These are phyloP conservation scores for Leptopilina boulardi DNA, from an alignment of 1,140 invertebrate species.

Conservation along the genomic window DNA sequence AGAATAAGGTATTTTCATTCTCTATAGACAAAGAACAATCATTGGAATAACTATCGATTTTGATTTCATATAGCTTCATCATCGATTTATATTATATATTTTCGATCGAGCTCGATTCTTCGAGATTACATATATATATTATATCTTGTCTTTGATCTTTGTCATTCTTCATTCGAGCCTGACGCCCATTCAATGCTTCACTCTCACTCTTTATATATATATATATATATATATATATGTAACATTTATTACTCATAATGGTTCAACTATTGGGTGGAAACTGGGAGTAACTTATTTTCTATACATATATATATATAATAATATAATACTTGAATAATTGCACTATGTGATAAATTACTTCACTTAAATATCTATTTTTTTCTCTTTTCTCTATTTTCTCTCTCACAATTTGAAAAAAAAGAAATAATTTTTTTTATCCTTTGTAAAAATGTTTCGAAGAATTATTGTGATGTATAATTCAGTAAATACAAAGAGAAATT, in stretches of 20 bases:
- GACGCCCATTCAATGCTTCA: constrained; percentile 9
- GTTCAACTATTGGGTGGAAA: constrained; percentile 13
- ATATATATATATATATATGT: no score
- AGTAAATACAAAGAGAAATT: no score
- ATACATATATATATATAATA: background rate
- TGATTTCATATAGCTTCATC: background rate
- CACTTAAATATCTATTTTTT: background rate
- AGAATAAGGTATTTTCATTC: no score
- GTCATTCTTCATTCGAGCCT: constrained; percentile 5
- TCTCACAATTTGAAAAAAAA: no score
- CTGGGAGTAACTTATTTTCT: constrained; percentile 12
- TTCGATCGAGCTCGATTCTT: background rate
- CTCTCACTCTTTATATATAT: background rate
- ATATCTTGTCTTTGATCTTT: constrained; percentile 13
- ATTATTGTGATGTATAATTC: no score
- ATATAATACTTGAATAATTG: constrained; percentile 11
- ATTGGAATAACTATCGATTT: background rate
- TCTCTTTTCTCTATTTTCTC: no score
- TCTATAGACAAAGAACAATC: no score
- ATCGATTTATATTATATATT: no score
- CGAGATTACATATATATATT: background rate
- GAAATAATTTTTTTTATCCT: no score
- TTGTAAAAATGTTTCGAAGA: no score
- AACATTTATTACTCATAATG: constrained; percentile 14
- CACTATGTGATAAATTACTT: constrained; percentile 4